Conservation (phyloP, 2,113 vertebrate genomes). For the Lipophrys pholis region DNA sequence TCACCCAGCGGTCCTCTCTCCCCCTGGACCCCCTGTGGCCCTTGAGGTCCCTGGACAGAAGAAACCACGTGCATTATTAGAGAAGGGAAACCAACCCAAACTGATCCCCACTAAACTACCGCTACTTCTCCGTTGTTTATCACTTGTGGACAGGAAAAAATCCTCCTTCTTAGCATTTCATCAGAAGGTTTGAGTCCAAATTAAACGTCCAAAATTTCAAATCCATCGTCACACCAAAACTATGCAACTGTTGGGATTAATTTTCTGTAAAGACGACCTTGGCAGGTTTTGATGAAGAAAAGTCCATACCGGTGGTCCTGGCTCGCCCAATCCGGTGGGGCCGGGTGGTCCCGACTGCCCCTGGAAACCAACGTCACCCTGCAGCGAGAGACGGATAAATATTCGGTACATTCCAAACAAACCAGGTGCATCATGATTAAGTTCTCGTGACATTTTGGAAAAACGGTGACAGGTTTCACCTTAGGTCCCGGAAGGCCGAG, state of each 20-base stretch:
- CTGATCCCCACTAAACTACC: too few relatives aligned
- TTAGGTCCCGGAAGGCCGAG: constrained; percentile 89
- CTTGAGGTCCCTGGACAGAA: constrained; percentile 87
- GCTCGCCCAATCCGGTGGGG: constrained; percentile 86
- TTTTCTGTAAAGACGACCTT: too few relatives aligned
- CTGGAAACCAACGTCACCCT: constrained; percentile 88
- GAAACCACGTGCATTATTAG: background rate
- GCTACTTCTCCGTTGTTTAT: too few relatives aligned
- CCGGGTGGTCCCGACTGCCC: constrained; percentile 87
- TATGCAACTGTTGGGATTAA: too few relatives aligned
- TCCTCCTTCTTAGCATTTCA: too few relatives aligned
- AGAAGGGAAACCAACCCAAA: background rate
- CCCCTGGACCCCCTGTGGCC: constrained; percentile 89
- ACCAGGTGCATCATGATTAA: constrained; percentile 11
- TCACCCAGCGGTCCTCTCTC: constrained; percentile 89
- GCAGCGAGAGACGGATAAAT: constrained; percentile 31
- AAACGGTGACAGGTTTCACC: constrained; percentile 74
- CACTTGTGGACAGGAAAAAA: too few relatives aligned
- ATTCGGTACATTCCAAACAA: background rate
- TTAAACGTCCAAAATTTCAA: too few relatives aligned
- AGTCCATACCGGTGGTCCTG: constrained; percentile 83
- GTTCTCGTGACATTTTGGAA: constrained; percentile 20
- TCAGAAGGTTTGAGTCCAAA: too few relatives aligned
- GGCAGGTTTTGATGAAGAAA: too few relatives aligned
- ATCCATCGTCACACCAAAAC: too few relatives aligned